Evolutionary conservation across 2,888 invertebrate species (phyloP).

Genomic region (Coleophora flavipennella): DNA sequence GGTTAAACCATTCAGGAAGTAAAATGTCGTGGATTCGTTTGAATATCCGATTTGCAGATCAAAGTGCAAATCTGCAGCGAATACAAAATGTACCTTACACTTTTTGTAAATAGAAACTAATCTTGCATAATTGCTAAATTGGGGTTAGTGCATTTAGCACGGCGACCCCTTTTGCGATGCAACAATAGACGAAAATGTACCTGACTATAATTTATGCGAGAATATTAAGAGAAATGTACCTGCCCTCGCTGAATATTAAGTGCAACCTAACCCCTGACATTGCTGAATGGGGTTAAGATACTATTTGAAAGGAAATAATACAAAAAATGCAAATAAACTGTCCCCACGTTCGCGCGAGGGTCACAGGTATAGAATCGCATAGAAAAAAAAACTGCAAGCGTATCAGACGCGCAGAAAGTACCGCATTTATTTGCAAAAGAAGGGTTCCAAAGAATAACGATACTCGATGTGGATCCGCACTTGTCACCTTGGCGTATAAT

Average conservation of each 20-base stretch:
- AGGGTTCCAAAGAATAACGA: constrained; percentile 20
- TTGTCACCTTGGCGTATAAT: constrained; percentile 69
- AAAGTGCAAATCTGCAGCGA: constrained; percentile 24
- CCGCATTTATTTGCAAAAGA: constrained; percentile 29
- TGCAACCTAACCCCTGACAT: constrained; percentile 74
- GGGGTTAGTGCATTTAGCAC: constrained; percentile 33
- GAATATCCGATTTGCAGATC: constrained; percentile 32
- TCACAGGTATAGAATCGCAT: constrained; percentile 49
- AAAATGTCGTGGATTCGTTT: constrained; percentile 58
- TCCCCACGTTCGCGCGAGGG: constrained; percentile 56
- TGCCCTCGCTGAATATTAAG: constrained; percentile 74
- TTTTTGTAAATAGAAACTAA: constrained; percentile 24
- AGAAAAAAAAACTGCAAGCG: constrained; percentile 57
- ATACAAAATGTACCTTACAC: constrained; percentile 24
- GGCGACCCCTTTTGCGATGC: constrained; percentile 39
- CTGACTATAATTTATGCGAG: constrained; percentile 74
- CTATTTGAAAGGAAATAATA: constrained; percentile 68
- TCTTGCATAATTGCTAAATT: constrained; percentile 24
- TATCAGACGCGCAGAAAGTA: constrained; percentile 39
- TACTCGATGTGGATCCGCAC: constrained; percentile 49
- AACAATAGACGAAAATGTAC: constrained; percentile 70
- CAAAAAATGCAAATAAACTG: constrained; percentile 72
- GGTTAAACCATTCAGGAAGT: constrained; percentile 71
- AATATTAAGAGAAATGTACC: constrained; percentile 73
- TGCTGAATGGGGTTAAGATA: constrained; percentile 71